Conservation (phyloP, 2,113 vertebrate genomes). For the Oncorhynchus tshawytscha region DNA sequence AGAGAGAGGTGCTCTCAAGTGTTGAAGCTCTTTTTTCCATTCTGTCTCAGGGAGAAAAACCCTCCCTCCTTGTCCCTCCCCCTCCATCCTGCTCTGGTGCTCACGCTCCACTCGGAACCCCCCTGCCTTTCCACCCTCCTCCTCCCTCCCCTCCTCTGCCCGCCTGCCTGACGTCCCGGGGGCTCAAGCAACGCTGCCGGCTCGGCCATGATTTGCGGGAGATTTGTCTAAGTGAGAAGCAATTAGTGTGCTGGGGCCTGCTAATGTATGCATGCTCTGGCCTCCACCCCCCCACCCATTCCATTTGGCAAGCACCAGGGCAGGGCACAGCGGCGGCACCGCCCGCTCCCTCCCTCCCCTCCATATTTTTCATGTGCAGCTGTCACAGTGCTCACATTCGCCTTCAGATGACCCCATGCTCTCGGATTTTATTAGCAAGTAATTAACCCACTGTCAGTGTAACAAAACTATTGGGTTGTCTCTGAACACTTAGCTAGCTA, state of each 20-base stretch:
- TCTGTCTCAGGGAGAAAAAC: constrained; percentile 58
- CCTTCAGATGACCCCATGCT: constrained; percentile 43
- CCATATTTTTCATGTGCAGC: constrained; percentile 50
- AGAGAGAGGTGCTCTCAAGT: constrained; percentile 36
- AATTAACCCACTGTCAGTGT: constrained; percentile 27
- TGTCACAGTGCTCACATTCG: constrained; percentile 29
- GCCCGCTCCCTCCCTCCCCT: constrained; percentile 19
- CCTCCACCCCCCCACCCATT: constrained; percentile 17
- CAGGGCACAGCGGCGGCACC: not conserved
- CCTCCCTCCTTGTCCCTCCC: constrained; percentile 36
- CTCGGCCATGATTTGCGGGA: constrained; percentile 76
- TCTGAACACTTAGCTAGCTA: not conserved
- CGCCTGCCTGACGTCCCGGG: constrained; percentile 62
- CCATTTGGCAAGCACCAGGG: constrained; percentile 48
- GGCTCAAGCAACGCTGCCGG: constrained; percentile 70
- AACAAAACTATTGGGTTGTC: constrained; percentile 2
- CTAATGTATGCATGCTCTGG: constrained; percentile 77
- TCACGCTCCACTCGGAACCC: constrained; percentile 65
- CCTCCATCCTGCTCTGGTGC: constrained; percentile 71
- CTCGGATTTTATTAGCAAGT: constrained; percentile 50
- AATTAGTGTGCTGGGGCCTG: constrained; percentile 78
- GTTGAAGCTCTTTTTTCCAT: constrained; percentile 52
- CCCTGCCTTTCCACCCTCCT: constrained; percentile 8
- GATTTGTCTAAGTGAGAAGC: constrained; percentile 85
- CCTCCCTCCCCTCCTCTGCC: not conserved